Evolutionary conservation across 2,113 vertebrate genomes (phyloP), one percentile per base, ranked within the genome.

Genomic region (Mobula birostris): DNA sequence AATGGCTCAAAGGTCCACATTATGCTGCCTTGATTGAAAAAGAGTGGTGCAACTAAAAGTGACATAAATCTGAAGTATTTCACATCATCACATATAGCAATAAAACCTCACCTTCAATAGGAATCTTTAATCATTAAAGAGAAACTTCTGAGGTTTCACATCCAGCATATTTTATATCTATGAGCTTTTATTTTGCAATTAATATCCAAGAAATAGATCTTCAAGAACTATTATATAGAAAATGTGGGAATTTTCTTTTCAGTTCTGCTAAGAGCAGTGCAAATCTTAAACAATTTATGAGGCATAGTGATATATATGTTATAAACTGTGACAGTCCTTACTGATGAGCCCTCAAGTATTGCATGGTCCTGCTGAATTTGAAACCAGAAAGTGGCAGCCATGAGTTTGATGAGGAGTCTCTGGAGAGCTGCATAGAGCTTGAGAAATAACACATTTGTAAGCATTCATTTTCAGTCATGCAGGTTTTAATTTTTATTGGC

Each of bases 251-350:
- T 88, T 88, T 88, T 87, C 85, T 90, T 90, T 90, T 14, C n/a
- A 19, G 29, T 29, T 68, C 7, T n/a, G 61, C 29, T 66, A 90
- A 90, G 85, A 32, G 15, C 61, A 90, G 85, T 90, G 85, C 61
- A 66, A 66, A 90, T 90, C 85, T 68, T n/a, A 66, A n/a, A 88
- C 83, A 88, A 63, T 88, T 88, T 63, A 88, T 12, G 0, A 88
- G 58, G 83, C n/a, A 61, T 87, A 27, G 29, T 27, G 9, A 48
- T 87, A 87, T 85, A 85, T 9, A 48, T 48, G 27, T 87, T 87
- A 24, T 87, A 87, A 88, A 63, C 56, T 61, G 58, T 3, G 48
- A 48, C 91, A 93, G 91, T 36, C 70, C 0, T 93, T 74, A 27
- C 91, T 74, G 91, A 93, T 74, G 91, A 93, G 91, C 68, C 68